Percentiles rank a stretch among this genome's conserved stretches.
Conservation (phyloP, 2,888 invertebrate genomes). For the Tanytarsus gracilentus region DNA sequence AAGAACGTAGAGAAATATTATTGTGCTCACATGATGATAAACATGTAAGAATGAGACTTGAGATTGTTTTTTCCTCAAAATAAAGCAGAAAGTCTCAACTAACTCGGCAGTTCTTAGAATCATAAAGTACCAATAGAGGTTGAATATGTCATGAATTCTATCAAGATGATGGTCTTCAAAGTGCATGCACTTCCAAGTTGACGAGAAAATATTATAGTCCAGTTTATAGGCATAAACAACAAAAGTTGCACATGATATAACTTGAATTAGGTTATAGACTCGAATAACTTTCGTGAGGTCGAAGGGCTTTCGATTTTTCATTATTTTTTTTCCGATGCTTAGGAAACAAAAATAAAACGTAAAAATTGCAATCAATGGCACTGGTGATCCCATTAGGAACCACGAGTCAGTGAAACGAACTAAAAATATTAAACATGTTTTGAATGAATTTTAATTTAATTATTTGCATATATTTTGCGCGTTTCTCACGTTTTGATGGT, state of each 20-base stretch:
- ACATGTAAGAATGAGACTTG: constrained; percentile 59
- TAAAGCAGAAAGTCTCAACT: constrained; percentile 57
- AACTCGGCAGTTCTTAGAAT: constrained; percentile 52
- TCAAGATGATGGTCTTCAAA: neutral
- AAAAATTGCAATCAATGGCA: neutral
- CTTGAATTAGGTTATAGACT: constrained; percentile 6
- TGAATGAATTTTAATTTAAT: neutral
- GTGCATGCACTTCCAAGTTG: neutral
- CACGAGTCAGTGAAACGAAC: neutral
- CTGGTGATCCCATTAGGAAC: neutral
- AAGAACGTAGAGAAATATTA: constrained; percentile 39
- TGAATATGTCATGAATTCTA: neutral
- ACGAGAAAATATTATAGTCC: neutral
- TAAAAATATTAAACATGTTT: neutral
- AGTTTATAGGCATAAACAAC: neutral
- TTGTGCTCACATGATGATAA: constrained; percentile 55
- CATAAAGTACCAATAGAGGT: neutral
- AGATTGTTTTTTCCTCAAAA: constrained; percentile 54
- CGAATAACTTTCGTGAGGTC: neutral
- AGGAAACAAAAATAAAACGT: neutral
- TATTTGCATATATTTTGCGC: neutral
- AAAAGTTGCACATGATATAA: neutral
- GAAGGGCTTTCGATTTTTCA: constrained; percentile 5
- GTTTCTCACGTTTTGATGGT: neutral
- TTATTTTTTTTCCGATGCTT: neutral